Percentiles rank a stretch among this genome's conserved stretches.
phyloP scores from a whole-genome alignment of 2,113 vertebrate species.

The Addax nasomaculatus region DNA sequence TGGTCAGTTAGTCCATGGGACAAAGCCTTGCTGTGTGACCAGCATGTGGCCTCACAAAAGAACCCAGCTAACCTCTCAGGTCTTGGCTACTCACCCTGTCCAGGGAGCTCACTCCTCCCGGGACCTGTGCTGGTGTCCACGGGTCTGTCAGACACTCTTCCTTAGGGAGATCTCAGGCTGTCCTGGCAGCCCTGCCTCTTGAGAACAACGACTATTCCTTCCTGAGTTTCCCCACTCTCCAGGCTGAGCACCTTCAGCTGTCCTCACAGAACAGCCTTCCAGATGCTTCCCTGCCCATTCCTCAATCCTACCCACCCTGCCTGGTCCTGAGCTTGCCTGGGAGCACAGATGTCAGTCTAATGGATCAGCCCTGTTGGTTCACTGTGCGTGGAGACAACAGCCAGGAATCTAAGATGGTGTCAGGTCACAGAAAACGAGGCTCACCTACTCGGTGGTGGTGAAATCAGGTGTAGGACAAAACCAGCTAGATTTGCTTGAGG shows the following conservation, averaged over 20 bases:
- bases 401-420: not conserved
- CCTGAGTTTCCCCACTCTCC: not conserved
- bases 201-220: not conserved
- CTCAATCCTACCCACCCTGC: not conserved
- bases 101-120: not conserved
- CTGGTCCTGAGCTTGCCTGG: not conserved
- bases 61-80: not conserved
- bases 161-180: not conserved
- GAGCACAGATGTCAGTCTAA: not conserved
- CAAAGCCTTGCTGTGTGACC: not conserved
- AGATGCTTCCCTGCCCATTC: not conserved
- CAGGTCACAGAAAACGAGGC: not conserved
- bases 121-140: not conserved
- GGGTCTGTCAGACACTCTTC: not conserved
- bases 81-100: not conserved
- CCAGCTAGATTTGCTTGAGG: not conserved
- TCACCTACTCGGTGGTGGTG: not conserved
- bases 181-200: not conserved
- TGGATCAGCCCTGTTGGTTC: not conserved
- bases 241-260: not conserved
- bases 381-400: fast-evolving
- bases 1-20: not conserved
- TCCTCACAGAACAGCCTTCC: not conserved
- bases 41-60: fast-evolving
- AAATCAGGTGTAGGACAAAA: not conserved